Conservation (phyloP, 2,113 vertebrate species). For the Lanius ludovicianus region DNA sequence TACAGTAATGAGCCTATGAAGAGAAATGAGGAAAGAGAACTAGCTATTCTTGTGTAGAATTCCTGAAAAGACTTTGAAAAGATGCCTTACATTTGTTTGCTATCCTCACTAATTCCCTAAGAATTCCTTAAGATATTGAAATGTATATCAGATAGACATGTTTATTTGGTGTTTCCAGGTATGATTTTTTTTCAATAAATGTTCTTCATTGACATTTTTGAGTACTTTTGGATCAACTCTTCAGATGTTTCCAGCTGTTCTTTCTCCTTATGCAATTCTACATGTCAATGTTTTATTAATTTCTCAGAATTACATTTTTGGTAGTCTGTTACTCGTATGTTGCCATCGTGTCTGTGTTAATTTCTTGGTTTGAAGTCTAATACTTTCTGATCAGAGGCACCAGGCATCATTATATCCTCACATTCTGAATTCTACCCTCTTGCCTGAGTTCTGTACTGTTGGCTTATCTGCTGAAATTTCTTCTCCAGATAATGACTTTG, state of each 20-base stretch:
- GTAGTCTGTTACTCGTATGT: background rate
- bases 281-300: slow-evolving; percentile 6
- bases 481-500: background rate
- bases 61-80: background rate
- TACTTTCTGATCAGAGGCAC: background rate
- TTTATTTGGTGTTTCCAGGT: slow-evolving; percentile 55
- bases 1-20: background rate
- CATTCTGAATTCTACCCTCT: background rate
- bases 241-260: slow-evolving; percentile 42
- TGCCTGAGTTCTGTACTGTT: background rate
- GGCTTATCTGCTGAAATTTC: background rate
- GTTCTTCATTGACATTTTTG: slow-evolving; percentile 1
- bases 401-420: background rate
- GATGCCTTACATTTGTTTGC: background rate
- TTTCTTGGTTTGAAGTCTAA: slow-evolving; percentile 18
- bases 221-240: background rate
- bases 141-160: background rate
- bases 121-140: slow-evolving; percentile 39
- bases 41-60: background rate
- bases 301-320: slow-evolving; percentile 7
- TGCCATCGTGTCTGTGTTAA: background rate
- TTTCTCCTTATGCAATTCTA: background rate
- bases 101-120: background rate
- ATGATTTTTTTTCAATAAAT: background rate
- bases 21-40: background rate